Base-by-base conservation (phyloP, 2,113 vertebrate species). In the Prunella fulvescens region DNA sequence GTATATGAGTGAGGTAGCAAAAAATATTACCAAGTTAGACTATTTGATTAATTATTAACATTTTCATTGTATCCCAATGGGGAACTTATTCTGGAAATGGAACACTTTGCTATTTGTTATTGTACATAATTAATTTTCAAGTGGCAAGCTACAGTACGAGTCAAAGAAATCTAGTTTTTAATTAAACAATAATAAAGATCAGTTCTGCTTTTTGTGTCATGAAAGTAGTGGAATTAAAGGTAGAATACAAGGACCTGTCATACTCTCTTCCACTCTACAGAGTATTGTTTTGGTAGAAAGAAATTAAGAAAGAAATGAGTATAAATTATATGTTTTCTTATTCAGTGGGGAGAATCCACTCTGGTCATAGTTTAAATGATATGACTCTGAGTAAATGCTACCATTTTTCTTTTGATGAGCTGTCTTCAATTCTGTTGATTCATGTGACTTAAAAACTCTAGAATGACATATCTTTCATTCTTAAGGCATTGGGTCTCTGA, bases 31-130 rank as follows among this genome's bases (percentile, higher is more conserved):
- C 37, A 64, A 91, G 8, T 79, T 82, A 95, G 65, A 56, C 19
- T 83, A 78, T 71, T 94, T 97, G 90, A 96, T 97, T 93, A 94
- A 97, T 96, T 97, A 96, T 96, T 94, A 94, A 81, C 13, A 81
- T 88, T 96, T 95, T 48, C 42, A 81, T 25, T 51, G 8, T 79
- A 61, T 93, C 76, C 74, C 93, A 88, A 18, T 90, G 62, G 90
- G 86, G 57, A 95, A 65, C 10, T 48, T 95, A 80, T 66, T 95
- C 86, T 40, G 29, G 58, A 96, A 96, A 92, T 65, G 24, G 17
- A 95, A 88, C 37, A 87, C 11, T 95, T 95, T 92, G 62, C 16
- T 83, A 76, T 29, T 88, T 74, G 60, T 95, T 96, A 24, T 57
- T 79, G 54, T 79, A 31, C 82, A 92, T 95, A 95, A 97, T 96